phyloP scores from a whole-genome alignment of 2,113 vertebrate species.

The Pangasianodon gigas region DNA sequence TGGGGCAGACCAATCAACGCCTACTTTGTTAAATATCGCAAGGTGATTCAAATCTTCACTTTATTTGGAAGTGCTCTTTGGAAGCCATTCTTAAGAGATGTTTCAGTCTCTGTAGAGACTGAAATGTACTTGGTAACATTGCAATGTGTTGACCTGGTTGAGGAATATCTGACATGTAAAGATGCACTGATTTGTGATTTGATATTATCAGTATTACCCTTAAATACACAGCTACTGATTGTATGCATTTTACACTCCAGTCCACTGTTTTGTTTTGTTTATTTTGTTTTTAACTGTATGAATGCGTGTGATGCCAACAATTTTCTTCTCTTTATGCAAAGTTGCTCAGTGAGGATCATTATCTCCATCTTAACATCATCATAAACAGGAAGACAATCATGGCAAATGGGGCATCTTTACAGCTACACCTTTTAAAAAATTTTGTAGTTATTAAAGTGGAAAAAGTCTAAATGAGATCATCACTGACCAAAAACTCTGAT shows the following conservation, averaged over 20 bases:
- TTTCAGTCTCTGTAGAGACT: background rate
- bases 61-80: background rate
- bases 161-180: background rate
- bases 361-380: background rate
- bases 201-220: background rate
- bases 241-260: background rate
- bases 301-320: background rate
- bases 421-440: background rate
- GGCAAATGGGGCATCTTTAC: background rate
- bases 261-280: background rate
- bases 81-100: background rate
- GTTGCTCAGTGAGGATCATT: background rate
- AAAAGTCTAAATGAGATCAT: background rate
- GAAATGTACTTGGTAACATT: background rate
- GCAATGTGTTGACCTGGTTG: background rate
- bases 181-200: background rate
- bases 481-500: background rate
- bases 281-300: background rate
- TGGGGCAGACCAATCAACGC: slow-evolving; percentile 86
- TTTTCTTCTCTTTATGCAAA: background rate
- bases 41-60: slow-evolving; percentile 72
- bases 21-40: slow-evolving; percentile 95
- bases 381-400: background rate
- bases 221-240: background rate
- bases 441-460: background rate